Evolutionary conservation across 1,140 invertebrate genomes (phyloP).

Genomic region (Meloidogyne hapla): DNA sequence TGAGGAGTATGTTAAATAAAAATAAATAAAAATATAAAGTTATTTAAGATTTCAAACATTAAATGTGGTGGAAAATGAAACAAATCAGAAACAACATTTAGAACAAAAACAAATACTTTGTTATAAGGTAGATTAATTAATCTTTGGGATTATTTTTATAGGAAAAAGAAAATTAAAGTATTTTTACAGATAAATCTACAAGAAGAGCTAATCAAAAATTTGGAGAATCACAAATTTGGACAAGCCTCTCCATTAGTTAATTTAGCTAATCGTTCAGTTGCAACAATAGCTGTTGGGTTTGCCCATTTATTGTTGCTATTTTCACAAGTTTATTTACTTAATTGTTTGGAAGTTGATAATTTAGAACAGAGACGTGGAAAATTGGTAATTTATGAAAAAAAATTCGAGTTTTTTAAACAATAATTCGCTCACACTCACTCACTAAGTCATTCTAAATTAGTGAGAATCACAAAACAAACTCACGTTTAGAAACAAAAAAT

Average conservation of each 20-base stretch:
- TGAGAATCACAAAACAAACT: too few relatives aligned
- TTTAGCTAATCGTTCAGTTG: slow-evolving; percentile 21
- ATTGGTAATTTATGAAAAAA: neutral
- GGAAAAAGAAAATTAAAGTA: too few relatives aligned
- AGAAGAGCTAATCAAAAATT: neutral
- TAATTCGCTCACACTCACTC: too few relatives aligned
- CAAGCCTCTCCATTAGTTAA: neutral
- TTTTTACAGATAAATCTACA: slow-evolving; percentile 31
- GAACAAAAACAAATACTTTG: neutral
- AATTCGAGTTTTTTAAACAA: too few relatives aligned
- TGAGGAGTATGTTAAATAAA: neutral
- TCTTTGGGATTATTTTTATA: too few relatives aligned
- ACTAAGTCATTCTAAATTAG: too few relatives aligned
- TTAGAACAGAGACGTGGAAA: slow-evolving; percentile 19
- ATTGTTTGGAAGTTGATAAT: slow-evolving; percentile 28
- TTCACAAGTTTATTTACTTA: slow-evolving; percentile 19
- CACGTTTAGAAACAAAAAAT: too few relatives aligned
- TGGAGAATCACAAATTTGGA: neutral
- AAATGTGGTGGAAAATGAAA: neutral
- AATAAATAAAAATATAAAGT: neutral
- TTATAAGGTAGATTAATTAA: slow-evolving; percentile 9
- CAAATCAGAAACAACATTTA: neutral
- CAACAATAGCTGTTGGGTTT: slow-evolving; percentile 18
- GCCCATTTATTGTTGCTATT: slow-evolving; percentile 21
- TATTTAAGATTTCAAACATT: neutral